Conservation (phyloP, 2,888 invertebrate species). For the Operophtera brumata region DNA sequence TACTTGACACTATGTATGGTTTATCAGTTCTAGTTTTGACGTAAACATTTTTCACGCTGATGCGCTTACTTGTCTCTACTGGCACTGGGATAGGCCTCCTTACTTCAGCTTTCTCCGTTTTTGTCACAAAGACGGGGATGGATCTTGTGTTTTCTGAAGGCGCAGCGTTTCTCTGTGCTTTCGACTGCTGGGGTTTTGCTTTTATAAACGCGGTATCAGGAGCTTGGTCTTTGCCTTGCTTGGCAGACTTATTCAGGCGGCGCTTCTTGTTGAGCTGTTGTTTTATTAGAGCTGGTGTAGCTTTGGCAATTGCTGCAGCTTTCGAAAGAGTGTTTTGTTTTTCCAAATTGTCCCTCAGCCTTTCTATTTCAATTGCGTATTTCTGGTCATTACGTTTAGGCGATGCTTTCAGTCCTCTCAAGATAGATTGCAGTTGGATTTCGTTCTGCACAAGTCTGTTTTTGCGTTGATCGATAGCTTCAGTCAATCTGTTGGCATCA, state of each 20-base stretch:
- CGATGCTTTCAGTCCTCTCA: constrained; percentile 47
- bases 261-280: constrained; percentile 44
- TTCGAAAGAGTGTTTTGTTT: constrained; percentile 51
- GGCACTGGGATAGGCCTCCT: constrained; percentile 39
- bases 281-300: constrained; percentile 43
- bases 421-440: constrained; percentile 32
- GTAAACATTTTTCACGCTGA: constrained; percentile 46
- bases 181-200: not conserved
- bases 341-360: constrained; percentile 43
- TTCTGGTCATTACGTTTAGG: constrained; percentile 52
- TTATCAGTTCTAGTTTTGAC: constrained; percentile 41
- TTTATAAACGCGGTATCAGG: not conserved
- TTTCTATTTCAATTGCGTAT: constrained; percentile 50
- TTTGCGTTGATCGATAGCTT: constrained; percentile 33
- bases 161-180: constrained; percentile 22
- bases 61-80: constrained; percentile 38
- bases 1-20: constrained; percentile 44
- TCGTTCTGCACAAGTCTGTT: constrained; percentile 36
- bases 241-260: constrained; percentile 38
- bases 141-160: constrained; percentile 45
- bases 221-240: constrained; percentile 36
- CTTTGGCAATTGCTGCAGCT: constrained; percentile 48
- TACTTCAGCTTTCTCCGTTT: constrained; percentile 41
- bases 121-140: constrained; percentile 40
- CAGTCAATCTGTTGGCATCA: constrained; percentile 35